Conservation (phyloP, 1,140 invertebrate genomes). For the Triops longicaudatus region DNA sequence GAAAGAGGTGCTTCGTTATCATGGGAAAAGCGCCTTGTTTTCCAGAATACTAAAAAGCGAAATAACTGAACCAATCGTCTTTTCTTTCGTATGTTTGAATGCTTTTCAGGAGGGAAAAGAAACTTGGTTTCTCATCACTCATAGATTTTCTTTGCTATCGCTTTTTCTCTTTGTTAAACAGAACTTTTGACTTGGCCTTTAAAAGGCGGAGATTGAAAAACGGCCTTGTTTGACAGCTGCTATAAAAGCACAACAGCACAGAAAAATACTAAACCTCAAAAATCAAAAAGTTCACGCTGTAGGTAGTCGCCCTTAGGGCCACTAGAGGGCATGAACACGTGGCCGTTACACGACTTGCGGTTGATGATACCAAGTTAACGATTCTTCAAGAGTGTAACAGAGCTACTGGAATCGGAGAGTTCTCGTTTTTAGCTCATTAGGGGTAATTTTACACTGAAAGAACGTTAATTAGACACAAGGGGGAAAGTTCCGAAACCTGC, state of each 20-base stretch:
- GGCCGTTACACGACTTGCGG: too few species aligned
- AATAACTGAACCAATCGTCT: constrained; percentile 8
- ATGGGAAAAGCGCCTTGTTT: constrained; percentile 1
- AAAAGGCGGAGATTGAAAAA: not conserved
- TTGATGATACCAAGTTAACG: too few species aligned
- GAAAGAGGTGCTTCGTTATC: constrained; percentile 14
- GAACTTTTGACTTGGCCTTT: not conserved
- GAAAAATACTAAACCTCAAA: not conserved
- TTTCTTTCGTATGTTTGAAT: not conserved
- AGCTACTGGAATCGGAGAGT: too few species aligned
- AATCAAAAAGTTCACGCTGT: too few species aligned
- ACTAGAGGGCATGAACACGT: too few species aligned
- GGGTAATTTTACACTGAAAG: too few species aligned
- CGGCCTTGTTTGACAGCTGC: not conserved
- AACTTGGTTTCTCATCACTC: not conserved
- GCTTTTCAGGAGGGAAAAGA: not conserved
- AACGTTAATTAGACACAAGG: too few species aligned
- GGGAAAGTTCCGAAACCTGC: too few species aligned
- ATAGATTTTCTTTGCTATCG: not conserved
- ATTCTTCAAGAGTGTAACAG: too few species aligned
- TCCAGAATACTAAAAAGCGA: constrained; percentile 1
- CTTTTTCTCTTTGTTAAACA: too few species aligned
- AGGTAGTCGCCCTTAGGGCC: too few species aligned
- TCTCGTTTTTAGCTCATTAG: too few species aligned
- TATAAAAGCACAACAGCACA: not conserved